A percentile compares a stretch with the other conserved stretches of the same genome.
Evolutionary conservation across 2,797 vertebrate genomes (phyloP).

Genomic region (Acipenser transmontanus): DNA sequence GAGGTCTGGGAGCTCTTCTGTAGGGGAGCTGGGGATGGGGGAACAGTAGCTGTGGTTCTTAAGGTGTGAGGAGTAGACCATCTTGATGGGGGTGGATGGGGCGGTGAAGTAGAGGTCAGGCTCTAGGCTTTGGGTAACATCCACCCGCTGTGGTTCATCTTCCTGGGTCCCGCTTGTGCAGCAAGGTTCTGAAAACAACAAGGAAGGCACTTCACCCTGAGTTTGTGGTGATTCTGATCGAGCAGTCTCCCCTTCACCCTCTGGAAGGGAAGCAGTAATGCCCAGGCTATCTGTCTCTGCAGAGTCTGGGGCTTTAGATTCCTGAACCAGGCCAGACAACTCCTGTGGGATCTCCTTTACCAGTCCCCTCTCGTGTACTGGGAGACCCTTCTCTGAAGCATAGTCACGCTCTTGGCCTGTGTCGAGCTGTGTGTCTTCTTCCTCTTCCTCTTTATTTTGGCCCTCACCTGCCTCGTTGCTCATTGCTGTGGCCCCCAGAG

Average conservation of each 20-base stretch:
- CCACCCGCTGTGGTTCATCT: constrained; percentile 52
- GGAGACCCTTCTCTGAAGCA: constrained; percentile 32
- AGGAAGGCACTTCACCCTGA: constrained; percentile 83
- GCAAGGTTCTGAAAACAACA: constrained; percentile 64
- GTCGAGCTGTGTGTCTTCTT: constrained; percentile 37
- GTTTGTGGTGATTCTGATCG: constrained; percentile 45
- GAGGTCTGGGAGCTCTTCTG: constrained; percentile 58
- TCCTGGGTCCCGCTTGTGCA: constrained; percentile 39
- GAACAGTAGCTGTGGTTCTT: constrained; percentile 56
- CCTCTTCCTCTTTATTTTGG: constrained; percentile 16
- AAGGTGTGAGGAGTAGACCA: constrained; percentile 53
- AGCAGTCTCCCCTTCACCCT: constrained; percentile 33
- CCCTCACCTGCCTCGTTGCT: constrained; percentile 25
- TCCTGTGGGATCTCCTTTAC: constrained; percentile 32
- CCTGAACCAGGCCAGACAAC: constrained; percentile 28
- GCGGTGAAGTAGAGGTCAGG: constrained; percentile 84
- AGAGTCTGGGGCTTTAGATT: constrained; percentile 35
- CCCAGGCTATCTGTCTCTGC: constrained; percentile 35
- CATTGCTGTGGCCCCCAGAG: constrained; percentile 8
- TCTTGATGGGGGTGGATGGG: constrained; percentile 82
- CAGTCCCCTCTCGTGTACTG: constrained; percentile 16
- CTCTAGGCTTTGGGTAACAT: constrained; percentile 58
- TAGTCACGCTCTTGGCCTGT: constrained; percentile 35
- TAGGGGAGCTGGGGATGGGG: constrained; percentile 54
- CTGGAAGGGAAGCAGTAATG: constrained; percentile 19